A percentile compares a stretch with the other conserved stretches of the same genome.
Evolutionary conservation across 2,113 vertebrate species (phyloP).

Genomic region (Mormyrus iriodes): DNA sequence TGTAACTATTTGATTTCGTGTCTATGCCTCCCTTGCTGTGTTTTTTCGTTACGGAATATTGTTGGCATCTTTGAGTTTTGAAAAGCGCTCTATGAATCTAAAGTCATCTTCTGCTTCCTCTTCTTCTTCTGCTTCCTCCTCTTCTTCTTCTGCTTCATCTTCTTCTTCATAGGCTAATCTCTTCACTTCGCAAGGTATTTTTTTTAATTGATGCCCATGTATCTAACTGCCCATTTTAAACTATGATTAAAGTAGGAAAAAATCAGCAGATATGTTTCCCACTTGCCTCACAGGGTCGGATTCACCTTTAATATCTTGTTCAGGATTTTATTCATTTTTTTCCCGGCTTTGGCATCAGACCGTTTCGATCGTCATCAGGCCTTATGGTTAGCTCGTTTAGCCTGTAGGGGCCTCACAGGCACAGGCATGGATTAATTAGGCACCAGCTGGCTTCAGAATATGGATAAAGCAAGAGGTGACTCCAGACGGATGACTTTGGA

Average conservation of each 20-base stretch:
- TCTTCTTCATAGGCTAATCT: slow-evolving; percentile 69
- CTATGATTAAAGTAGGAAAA: background rate
- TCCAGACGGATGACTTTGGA: background rate
- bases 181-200: slow-evolving; percentile 61
- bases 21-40: background rate
- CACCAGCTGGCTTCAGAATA: background rate
- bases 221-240: slow-evolving; percentile 46
- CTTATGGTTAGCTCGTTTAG: background rate
- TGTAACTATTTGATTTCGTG: background rate
- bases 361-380: background rate
- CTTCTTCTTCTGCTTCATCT: no score
- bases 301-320: background rate
- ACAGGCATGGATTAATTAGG: background rate
- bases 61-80: no score
- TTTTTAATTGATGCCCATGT: slow-evolving; percentile 27
- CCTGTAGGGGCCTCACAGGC: background rate
- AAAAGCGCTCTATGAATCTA: no score
- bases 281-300: background rate
- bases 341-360: background rate
- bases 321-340: background rate
- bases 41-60: no score
- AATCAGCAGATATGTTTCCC: background rate
- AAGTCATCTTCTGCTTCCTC: background rate
- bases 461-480: background rate
- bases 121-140: background rate